These are phyloP conservation scores for Tetragonula clypearis DNA, from an alignment of 1,140 invertebrate species.

Conservation along the genomic window DNA sequence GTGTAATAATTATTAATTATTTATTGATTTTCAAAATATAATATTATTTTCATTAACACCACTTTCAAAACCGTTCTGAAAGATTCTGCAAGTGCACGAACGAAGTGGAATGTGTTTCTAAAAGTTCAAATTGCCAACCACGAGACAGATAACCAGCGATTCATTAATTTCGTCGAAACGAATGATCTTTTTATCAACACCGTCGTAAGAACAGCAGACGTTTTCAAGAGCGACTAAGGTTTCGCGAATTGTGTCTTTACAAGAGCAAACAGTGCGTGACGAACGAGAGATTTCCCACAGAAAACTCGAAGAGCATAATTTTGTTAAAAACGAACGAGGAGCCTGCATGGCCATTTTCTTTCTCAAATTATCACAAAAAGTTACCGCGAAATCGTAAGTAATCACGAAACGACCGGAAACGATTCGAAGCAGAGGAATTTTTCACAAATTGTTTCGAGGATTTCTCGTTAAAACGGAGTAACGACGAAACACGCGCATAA, in stretches of 20 bases:
- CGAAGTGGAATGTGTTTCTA: no score
- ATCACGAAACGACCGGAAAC: neutral
- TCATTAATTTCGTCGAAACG: neutral
- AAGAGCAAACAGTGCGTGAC: neutral
- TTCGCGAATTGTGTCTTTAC: neutral
- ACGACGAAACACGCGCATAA: neutral
- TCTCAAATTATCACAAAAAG: neutral
- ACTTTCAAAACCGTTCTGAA: no score
- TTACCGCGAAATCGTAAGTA: no score
- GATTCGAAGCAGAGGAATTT: neutral
- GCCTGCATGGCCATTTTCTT: neutral
- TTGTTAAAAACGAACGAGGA: neutral
- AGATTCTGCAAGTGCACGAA: no score
- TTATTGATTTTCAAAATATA: no score
- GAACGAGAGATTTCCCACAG: neutral
- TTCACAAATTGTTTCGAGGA: conserved; percentile 14
- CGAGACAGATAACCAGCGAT: neutral
- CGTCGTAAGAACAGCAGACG: no score
- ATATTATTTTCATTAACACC: no score
- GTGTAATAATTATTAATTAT: no score
- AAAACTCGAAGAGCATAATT: neutral
- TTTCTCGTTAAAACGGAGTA: neutral
- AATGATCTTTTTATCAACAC: neutral
- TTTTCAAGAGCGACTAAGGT: neutral
- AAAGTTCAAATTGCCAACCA: no score